These are phyloP conservation scores for Cantharis lateralis DNA, from an alignment of 2,888 invertebrate genomes.

Conservation along the genomic window DNA sequence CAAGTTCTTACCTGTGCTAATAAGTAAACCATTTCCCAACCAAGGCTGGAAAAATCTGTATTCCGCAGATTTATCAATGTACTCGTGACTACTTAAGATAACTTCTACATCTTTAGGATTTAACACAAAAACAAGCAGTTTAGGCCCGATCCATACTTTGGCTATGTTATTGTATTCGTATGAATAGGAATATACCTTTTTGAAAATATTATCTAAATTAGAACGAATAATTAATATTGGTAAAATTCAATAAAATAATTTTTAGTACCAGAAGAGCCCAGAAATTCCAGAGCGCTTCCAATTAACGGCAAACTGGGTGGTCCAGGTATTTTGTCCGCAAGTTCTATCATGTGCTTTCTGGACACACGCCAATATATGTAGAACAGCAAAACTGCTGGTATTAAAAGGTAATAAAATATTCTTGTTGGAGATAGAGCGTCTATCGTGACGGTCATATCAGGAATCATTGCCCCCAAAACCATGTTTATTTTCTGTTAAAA, in stretches of 20 bases:
- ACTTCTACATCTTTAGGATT: conserved; percentile 82
- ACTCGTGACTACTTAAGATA: conserved; percentile 76
- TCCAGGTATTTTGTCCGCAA: conserved; percentile 75
- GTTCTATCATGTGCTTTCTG: conserved; percentile 69
- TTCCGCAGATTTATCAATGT: conserved; percentile 80
- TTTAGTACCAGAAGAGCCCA: conserved; percentile 72
- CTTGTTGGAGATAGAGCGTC: not conserved
- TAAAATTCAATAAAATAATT: not conserved
- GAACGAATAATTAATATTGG: not conserved
- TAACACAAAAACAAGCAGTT: conserved; percentile 72
- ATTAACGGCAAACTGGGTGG: conserved; percentile 73
- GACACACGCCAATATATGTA: conserved; percentile 66
- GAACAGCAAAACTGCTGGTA: conserved; percentile 11
- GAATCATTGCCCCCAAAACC: not conserved
- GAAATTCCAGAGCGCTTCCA: conserved; percentile 76
- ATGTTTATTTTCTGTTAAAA: not conserved
- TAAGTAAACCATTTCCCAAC: conserved; percentile 81
- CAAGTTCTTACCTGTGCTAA: conserved; percentile 70
- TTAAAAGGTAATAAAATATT: conserved; percentile 13
- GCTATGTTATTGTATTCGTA: conserved; percentile 63
- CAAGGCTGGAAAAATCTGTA: conserved; percentile 83
- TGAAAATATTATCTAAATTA: conserved; percentile 72
- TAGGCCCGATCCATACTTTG: conserved; percentile 78
- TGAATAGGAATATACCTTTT: conserved; percentile 62
- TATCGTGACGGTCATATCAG: not conserved